phyloP scores from a whole-genome alignment of 1,140 invertebrate genomes.

The Drosophila parabipectinata region DNA sequence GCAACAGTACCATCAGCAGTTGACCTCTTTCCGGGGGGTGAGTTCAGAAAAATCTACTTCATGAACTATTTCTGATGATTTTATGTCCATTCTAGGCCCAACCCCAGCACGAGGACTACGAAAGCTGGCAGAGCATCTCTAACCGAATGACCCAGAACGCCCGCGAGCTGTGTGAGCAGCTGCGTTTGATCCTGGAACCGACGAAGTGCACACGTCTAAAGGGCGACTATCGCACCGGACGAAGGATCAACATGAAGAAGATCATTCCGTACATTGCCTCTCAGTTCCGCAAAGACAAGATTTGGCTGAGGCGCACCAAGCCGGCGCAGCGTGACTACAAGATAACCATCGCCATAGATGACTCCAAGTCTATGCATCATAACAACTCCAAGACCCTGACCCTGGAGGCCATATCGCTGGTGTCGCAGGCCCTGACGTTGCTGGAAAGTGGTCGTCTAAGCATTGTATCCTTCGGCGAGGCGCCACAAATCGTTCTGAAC shows the following conservation, averaged over 20 bases:
- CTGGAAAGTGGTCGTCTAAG: constrained; percentile 96
- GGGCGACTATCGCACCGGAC: constrained; percentile 97
- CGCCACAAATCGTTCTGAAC: constrained; percentile 92
- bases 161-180: constrained; percentile 96
- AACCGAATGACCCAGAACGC: constrained; percentile 85
- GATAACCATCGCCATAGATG: constrained; percentile 98
- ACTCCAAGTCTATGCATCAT: constrained; percentile 96
- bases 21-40: constrained; percentile 60
- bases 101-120: constrained; percentile 75
- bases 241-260: constrained; percentile 98
- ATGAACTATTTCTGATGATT: background rate
- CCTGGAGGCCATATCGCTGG: constrained; percentile 96
- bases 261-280: constrained; percentile 99
- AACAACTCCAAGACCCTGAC: constrained; percentile 96
- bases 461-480: constrained; percentile 96
- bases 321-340: constrained; percentile 98
- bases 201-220: constrained; percentile 95
- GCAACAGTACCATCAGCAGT: constrained; percentile 73
- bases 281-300: constrained; percentile 99
- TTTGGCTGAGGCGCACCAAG: constrained; percentile 98
- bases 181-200: constrained; percentile 97
- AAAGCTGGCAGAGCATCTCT: constrained; percentile 78
- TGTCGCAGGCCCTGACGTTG: constrained; percentile 94
- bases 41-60: constrained; percentile 1
- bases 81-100: constrained; percentile 27